phyloP scores from a whole-genome alignment of 2,797 vertebrate species.

The Muraenolepis orangiensis region DNA sequence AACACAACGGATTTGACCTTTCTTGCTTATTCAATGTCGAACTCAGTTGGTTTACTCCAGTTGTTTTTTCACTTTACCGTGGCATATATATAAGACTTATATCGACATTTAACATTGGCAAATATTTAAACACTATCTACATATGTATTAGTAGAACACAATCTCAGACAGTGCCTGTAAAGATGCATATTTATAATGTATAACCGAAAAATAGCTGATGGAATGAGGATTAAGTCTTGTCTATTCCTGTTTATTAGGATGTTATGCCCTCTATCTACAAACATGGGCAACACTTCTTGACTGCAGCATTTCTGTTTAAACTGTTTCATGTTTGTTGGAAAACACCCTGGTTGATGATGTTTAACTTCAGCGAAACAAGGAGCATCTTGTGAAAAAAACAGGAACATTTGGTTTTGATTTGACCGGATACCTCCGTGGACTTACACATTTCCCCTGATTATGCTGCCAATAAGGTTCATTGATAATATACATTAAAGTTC shows the following conservation, averaged over 20 bases:
- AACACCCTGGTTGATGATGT: neutral
- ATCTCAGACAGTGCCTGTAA: neutral
- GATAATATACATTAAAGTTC: slow-evolving; percentile 60
- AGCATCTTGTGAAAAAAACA: slow-evolving; percentile 39
- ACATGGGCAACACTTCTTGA: neutral
- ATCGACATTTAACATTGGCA: neutral
- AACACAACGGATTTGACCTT: neutral
- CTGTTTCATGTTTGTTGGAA: neutral
- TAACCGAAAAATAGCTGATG: neutral
- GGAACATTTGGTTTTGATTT: slow-evolving; percentile 38
- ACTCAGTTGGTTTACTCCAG: neutral
- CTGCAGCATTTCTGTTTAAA: neutral
- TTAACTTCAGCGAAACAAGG: neutral
- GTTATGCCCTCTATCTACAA: neutral
- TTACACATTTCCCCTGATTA: slow-evolving; percentile 49
- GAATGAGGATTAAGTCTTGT: neutral
- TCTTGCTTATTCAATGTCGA: neutral
- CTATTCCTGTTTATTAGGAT: neutral
- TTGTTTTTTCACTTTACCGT: neutral
- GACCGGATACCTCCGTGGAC: slow-evolving; percentile 48
- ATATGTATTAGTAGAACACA: neutral
- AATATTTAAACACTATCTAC: slow-evolving; percentile 1
- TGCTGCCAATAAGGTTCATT: slow-evolving; percentile 55
- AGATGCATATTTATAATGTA: neutral
- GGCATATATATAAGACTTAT: neutral